Evolutionary conservation across 2,888 invertebrate genomes (phyloP).

Genomic region (Drosophila melanosoma): DNA sequence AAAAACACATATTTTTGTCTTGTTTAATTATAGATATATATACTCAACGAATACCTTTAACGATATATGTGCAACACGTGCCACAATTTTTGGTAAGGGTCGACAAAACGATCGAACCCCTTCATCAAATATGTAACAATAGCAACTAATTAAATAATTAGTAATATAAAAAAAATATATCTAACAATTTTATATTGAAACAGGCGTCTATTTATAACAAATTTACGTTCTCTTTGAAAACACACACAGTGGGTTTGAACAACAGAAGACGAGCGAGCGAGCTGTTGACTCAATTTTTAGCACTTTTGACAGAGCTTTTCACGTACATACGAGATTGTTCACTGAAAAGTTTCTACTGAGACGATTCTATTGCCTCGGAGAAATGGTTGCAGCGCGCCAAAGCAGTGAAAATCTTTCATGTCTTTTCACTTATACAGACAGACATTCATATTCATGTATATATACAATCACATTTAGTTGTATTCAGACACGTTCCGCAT

Average conservation of each 20-base stretch:
- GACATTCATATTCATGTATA: not conserved
- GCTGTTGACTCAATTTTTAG: slow-evolving; percentile 33
- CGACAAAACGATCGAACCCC: not conserved
- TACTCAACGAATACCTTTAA: slow-evolving; percentile 29
- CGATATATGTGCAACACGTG: slow-evolving; percentile 48
- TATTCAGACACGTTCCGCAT: not conserved
- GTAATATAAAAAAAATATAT: not conserved
- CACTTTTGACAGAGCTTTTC: slow-evolving; percentile 50
- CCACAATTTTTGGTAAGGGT: slow-evolving; percentile 8
- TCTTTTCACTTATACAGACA: not conserved
- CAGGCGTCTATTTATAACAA: slow-evolving; percentile 41
- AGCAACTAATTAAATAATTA: not conserved
- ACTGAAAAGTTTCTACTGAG: slow-evolving; percentile 49
- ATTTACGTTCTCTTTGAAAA: slow-evolving; percentile 32
- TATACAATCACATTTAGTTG: slow-evolving; percentile 11
- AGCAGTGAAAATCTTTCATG: not conserved
- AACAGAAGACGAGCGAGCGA: slow-evolving; percentile 26
- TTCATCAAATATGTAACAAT: slow-evolving; percentile 2
- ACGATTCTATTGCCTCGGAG: slow-evolving; percentile 26
- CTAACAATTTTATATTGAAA: slow-evolving; percentile 4
- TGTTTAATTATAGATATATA: slow-evolving; percentile 47
- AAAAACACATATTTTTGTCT: slow-evolving; percentile 45
- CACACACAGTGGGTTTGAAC: slow-evolving; percentile 17
- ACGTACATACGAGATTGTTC: slow-evolving; percentile 47
- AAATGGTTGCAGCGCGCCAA: slow-evolving; percentile 15